These are phyloP conservation scores for Bugula neritina DNA, from an alignment of 2,888 invertebrate genomes.

Conservation along the genomic window DNA sequence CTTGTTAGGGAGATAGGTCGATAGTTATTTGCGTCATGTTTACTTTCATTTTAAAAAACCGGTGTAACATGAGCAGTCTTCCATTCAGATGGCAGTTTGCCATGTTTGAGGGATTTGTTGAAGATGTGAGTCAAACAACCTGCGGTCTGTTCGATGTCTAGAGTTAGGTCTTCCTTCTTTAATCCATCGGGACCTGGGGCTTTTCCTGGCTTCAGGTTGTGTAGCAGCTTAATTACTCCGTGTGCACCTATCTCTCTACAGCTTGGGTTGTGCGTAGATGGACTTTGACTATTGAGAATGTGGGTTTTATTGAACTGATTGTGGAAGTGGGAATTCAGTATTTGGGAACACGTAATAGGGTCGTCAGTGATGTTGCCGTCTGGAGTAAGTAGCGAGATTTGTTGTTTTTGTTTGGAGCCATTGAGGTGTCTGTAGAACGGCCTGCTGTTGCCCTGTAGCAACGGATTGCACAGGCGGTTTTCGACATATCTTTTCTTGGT, in stretches of 20 bases:
- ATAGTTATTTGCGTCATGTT: not conserved
- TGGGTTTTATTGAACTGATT: not conserved
- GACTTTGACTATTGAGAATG: not conserved
- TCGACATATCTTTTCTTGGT: not conserved
- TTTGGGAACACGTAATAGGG: not conserved
- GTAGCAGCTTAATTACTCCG: not conserved
- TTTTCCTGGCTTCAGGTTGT: not conserved
- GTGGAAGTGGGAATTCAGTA: not conserved
- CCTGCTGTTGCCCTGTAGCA: not conserved
- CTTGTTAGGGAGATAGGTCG: not conserved
- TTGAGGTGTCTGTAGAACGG: conserved; percentile 2
- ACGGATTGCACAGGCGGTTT: not conserved
- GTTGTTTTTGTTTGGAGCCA: not conserved
- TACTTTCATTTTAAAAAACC: not conserved
- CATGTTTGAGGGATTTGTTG: not conserved
- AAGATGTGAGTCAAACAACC: not conserved
- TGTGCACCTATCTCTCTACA: not conserved
- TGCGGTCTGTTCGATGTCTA: not conserved
- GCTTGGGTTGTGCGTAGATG: not conserved
- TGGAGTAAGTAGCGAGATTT: not conserved
- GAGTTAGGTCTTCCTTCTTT: not conserved
- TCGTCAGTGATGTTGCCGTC: not conserved
- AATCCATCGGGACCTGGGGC: not conserved
- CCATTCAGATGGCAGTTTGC: not conserved
- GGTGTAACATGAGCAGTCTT: not conserved